Evolutionary conservation across 2,797 vertebrate genomes (phyloP).

Genomic region (Pseudochaenichthys georgianus): DNA sequence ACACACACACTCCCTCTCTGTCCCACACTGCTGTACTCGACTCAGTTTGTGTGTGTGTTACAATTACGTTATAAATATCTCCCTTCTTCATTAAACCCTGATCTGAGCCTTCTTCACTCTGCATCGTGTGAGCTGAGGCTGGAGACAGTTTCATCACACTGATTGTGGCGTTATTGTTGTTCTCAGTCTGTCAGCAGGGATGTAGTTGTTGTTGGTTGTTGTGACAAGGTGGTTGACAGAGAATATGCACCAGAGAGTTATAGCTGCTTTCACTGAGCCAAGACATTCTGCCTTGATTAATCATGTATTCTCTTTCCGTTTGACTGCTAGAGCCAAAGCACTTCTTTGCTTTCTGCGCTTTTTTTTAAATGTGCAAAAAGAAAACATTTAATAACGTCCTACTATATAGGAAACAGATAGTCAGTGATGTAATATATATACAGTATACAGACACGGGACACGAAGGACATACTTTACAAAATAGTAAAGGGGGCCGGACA

Average conservation of each 20-base stretch:
- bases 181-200: conserved; percentile 15
- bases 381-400: neutral
- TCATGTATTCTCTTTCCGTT: neutral
- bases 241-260: conserved; percentile 7
- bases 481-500: no score
- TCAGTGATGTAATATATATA: neutral
- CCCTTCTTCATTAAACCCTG: neutral
- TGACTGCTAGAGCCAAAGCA: neutral
- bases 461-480: neutral
- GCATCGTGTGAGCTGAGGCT: conserved; percentile 9
- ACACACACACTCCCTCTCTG: neutral
- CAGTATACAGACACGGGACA: neutral
- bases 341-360: no score
- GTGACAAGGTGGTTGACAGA: conserved; percentile 8
- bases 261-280: neutral
- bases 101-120: conserved; percentile 20
- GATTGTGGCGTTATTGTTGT: conserved; percentile 18
- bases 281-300: neutral
- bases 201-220: conserved; percentile 16
- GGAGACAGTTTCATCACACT: neutral
- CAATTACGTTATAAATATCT: conserved; percentile 4
- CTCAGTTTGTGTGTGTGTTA: neutral
- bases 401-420: neutral
- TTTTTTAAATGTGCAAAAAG: neutral
- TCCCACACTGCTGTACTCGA: neutral